phyloP scores from a whole-genome alignment of 37 sponge, comb jelly and placozoan genomes.

The Diacarnus erythraeanus region DNA sequence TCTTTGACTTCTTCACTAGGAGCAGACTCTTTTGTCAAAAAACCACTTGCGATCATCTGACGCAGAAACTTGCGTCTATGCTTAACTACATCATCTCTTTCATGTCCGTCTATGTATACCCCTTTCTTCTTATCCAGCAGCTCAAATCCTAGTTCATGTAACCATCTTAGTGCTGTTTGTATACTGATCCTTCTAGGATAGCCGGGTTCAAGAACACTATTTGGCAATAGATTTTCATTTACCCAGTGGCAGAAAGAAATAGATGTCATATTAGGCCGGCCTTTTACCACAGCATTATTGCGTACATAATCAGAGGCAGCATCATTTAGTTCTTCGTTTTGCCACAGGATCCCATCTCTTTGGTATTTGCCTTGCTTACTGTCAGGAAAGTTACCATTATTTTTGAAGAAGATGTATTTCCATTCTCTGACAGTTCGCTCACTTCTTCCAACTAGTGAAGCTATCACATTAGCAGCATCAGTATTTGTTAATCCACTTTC shows the following conservation, averaged over 20 bases:
- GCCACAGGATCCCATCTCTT: not conserved
- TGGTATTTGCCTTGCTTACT: not conserved
- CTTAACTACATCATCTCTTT: conserved; percentile 21
- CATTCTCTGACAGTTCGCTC: conserved; percentile 23
- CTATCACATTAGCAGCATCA: not conserved
- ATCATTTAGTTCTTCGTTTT: not conserved
- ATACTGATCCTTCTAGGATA: not conserved
- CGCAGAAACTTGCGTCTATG: not conserved
- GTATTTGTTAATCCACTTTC: not conserved
- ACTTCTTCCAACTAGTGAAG: not conserved
- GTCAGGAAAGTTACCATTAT: conserved; percentile 10
- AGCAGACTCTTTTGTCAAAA: conserved; percentile 6
- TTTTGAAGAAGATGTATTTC: not conserved
- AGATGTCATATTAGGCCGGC: conserved; percentile 1
- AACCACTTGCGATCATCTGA: not conserved
- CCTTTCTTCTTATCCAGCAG: not conserved
- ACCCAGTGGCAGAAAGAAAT: conserved; percentile 8
- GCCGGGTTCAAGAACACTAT: conserved; percentile 6
- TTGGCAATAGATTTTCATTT: conserved; percentile 9
- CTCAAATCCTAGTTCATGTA: conserved; percentile 2
- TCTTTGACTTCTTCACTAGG: conserved; percentile 10
- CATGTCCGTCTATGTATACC: conserved; percentile 16
- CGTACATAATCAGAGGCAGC: not conserved
- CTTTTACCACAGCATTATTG: conserved; percentile 8
- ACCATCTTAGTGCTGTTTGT: conserved; percentile 3